phyloP scores from a whole-genome alignment of 2,888 invertebrate genomes.

The Cecidostiba fungosa region DNA sequence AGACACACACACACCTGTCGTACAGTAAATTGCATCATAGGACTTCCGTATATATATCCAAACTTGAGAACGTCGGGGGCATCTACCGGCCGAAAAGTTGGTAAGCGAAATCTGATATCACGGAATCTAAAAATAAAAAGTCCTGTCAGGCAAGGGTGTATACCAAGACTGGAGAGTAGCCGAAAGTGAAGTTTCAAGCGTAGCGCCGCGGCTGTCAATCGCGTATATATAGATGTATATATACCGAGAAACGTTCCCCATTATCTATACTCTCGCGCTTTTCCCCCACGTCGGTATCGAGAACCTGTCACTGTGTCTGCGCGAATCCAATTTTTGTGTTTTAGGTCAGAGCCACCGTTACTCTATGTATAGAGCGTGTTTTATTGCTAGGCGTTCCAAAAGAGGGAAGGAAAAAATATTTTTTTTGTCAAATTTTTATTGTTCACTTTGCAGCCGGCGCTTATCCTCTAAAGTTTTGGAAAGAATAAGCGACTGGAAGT shows the following conservation, averaged over 20 bases:
- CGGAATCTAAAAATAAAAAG: conserved; percentile 33
- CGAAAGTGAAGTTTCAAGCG: conserved; percentile 65
- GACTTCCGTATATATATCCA: not conserved
- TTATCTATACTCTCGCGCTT: conserved; percentile 67
- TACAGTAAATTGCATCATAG: not conserved
- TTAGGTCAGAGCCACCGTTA: conserved; percentile 64
- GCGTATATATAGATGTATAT: conserved; percentile 50
- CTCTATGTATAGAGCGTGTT: conserved; percentile 52
- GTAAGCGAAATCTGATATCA: conserved; percentile 39
- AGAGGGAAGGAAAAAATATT: conserved; percentile 16
- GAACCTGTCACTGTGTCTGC: conserved; percentile 72
- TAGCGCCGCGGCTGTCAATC: conserved; percentile 66
- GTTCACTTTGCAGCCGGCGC: no score
- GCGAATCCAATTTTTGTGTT: conserved; percentile 72
- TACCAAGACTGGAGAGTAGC: not conserved
- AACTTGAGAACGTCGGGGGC: not conserved
- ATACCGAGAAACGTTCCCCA: conserved; percentile 62
- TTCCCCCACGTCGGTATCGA: conserved; percentile 70
- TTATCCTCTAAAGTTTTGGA: no score
- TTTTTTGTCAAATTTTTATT: no score
- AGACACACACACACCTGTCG: not conserved
- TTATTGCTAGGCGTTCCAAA: conserved; percentile 52
- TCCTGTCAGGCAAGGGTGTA: not conserved
- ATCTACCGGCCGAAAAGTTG: not conserved
- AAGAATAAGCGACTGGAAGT: no score